These are phyloP conservation scores for Rhombomys opimus DNA, from an alignment of 2,113 vertebrate genomes.

Conservation along the genomic window DNA sequence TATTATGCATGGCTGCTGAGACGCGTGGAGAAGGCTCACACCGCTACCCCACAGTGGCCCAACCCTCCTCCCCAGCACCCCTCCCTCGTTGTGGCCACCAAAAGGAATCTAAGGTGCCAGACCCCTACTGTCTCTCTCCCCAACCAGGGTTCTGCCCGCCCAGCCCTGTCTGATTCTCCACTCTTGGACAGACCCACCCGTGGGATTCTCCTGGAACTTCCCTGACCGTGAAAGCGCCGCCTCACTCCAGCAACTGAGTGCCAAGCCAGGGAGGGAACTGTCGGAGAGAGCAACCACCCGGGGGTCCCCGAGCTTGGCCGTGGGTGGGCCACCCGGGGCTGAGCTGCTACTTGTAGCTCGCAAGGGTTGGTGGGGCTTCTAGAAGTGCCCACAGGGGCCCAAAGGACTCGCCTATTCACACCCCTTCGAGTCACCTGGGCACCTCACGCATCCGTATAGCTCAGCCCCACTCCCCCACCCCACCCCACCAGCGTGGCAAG, in stretches of 20 bases:
- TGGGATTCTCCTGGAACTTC: not conserved
- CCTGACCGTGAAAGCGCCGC: not conserved
- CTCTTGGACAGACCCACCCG: not conserved
- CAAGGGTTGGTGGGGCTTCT: not conserved
- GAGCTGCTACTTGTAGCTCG: not conserved
- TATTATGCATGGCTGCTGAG: not conserved
- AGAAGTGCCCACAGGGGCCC: not conserved
- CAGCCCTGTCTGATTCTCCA: not conserved
- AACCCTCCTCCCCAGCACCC: not conserved
- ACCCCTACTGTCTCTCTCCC: not conserved
- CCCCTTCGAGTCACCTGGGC: not conserved
- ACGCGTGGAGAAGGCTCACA: not conserved
- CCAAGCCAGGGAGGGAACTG: not conserved
- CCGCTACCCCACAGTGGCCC: no score
- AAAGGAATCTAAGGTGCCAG: not conserved
- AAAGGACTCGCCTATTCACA: not conserved
- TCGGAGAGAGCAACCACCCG: not conserved
- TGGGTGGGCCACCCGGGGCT: not conserved
- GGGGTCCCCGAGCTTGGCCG: not conserved
- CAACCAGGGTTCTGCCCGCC: not conserved
- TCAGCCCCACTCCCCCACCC: no score
- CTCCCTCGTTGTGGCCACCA: not conserved
- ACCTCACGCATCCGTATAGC: not conserved
- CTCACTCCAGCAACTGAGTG: rapidly evolving
- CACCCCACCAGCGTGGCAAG: not conserved